Evolutionary conservation across 2,797 vertebrate species (phyloP), one percentile per base, ranked within the genome.

Genomic region (Tauraco hartlaubi): DNA sequence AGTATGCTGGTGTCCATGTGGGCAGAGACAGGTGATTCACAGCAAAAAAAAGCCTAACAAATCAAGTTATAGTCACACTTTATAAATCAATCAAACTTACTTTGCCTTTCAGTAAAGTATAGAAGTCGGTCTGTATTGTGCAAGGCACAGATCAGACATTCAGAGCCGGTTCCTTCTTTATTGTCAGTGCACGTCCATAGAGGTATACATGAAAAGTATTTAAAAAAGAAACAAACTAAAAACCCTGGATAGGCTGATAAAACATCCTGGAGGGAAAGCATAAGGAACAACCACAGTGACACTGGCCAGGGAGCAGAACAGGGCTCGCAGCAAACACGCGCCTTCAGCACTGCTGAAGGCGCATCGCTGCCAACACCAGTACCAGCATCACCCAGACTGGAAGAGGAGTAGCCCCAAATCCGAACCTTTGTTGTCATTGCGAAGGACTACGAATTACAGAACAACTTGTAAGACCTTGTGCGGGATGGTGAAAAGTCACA

Each of bases 281-380:
- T 4, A 14, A 64, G 55, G n/a, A 87, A 39, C 6, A 20, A 73
- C 14, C 44, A 8, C 31, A 8, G 10, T 15, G 59, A 54, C 68
- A 77, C 51, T 43, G 67, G 33, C 54, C 59, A 49, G 63, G 35
- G 18, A 54, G 28, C 43, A 56, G 61, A 84, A 17, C 20, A 44
- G 44, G 2, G 6, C 77, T 33, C n/a, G 15, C 8, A 23, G 49
- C 31, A 39, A 66, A 41, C 1, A 0, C 15, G 25, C 1, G 2
- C 66, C 66, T 64, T 51, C 46, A 16, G 18, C 20, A 9, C 58
- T 37, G 43, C 72, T 59, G 49, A 43, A 37, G 61, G 35, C 39
- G 44, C 46, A 43, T 23, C 3, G 1, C 77, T 71, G 55, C 66
- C 37, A 23, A 51, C 39, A 11, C 39, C 9, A 19, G 22, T 49